A percentile compares a stretch with the other conserved stretches of the same genome.
Conservation (phyloP, 2,888 invertebrate species). For the Sesia bembeciformis region DNA sequence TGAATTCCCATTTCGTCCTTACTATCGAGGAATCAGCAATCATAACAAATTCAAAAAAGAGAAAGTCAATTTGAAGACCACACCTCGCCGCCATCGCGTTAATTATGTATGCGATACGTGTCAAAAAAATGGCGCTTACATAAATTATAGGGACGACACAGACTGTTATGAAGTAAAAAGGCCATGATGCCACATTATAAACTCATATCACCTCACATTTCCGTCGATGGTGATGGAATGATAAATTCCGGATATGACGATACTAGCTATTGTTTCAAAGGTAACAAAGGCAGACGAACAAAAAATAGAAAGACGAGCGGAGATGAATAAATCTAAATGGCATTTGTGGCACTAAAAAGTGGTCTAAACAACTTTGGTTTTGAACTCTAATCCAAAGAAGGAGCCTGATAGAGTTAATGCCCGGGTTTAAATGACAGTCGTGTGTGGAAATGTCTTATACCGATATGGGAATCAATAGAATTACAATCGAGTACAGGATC, state of each 20-base stretch:
- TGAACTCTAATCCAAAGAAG: background rate
- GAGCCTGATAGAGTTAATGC: background rate
- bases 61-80: conserved; percentile 19
- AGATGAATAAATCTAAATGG: conserved; percentile 65
- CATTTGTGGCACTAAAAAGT: conserved; percentile 23
- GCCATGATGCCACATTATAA: conserved; percentile 66
- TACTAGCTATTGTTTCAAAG: conserved; percentile 61
- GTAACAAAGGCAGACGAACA: conserved; percentile 61
- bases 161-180: conserved; percentile 3
- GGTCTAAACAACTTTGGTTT: conserved; percentile 2
- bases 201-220: conserved; percentile 63
- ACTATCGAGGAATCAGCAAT: conserved; percentile 2
- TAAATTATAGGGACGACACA: conserved; percentile 5
- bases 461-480: background rate
- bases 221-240: conserved; percentile 70
- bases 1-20: too few species aligned
- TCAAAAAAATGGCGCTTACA: conserved; percentile 6
- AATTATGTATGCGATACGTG: conserved; percentile 21
- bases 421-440: background rate
- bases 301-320: conserved; percentile 41
- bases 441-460: background rate
- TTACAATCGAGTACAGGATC: background rate
- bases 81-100: conserved; percentile 11
- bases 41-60: conserved; percentile 9
- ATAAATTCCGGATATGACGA: conserved; percentile 68